These are phyloP conservation scores for Volucella inflata DNA, from an alignment of 2,888 invertebrate species.

Conservation along the genomic window DNA sequence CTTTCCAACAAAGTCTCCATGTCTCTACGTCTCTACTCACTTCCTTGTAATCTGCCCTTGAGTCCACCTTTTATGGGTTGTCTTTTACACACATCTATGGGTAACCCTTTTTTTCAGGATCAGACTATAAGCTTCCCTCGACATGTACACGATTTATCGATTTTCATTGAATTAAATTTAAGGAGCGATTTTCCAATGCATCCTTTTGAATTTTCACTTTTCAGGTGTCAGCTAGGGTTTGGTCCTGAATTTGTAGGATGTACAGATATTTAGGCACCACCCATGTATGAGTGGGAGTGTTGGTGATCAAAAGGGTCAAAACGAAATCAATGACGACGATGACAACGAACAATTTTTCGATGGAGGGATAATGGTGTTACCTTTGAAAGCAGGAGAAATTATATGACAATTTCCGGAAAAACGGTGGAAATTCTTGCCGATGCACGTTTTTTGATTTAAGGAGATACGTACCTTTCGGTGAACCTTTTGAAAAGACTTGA, in stretches of 20 bases:
- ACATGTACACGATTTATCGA: slow-evolving; percentile 63
- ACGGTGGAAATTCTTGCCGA: slow-evolving; percentile 20
- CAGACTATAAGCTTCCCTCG: slow-evolving; percentile 35
- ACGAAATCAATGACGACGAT: slow-evolving; percentile 17
- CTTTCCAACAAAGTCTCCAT: slow-evolving; percentile 61
- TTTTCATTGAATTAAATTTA: slow-evolving; percentile 74
- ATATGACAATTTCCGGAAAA: slow-evolving; percentile 12
- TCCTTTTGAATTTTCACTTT: slow-evolving; percentile 68
- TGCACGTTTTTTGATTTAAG: slow-evolving; percentile 44
- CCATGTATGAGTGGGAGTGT: slow-evolving; percentile 6
- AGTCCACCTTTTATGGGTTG: slow-evolving; percentile 31
- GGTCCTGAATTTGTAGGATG: slow-evolving; percentile 19
- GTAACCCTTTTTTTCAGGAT: slow-evolving; percentile 58
- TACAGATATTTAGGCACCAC: background rate
- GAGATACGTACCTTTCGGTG: slow-evolving; percentile 36
- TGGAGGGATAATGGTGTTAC: slow-evolving; percentile 18
- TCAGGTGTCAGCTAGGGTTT: slow-evolving; percentile 37
- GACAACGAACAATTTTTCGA: no score
- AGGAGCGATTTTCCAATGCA: slow-evolving; percentile 50
- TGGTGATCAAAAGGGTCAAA: slow-evolving; percentile 18
- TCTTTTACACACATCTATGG: slow-evolving; percentile 42
- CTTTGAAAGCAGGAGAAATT: slow-evolving; percentile 19
- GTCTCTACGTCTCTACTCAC: slow-evolving; percentile 1
- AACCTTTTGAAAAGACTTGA: slow-evolving; percentile 32
- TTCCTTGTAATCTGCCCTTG: no score